Base-by-base conservation (phyloP, 2,113 vertebrate genomes). In the Zosterops japonicus region DNA sequence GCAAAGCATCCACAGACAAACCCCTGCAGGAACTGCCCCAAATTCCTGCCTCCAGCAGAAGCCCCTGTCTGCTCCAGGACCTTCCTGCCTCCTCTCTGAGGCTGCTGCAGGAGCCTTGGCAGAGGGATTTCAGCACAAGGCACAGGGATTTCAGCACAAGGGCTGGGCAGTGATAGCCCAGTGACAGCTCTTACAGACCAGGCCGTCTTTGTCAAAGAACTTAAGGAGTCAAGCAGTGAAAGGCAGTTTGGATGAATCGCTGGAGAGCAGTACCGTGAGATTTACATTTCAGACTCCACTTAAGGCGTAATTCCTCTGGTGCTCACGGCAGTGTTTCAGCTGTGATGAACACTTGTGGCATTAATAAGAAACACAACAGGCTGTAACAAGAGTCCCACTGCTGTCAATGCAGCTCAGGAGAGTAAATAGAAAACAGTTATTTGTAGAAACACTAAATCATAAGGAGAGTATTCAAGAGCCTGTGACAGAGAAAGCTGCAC, bases 371-470 rank as follows among this genome's bases (percentile, higher is more conserved):
- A 91, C 95, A 93, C 56, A 89, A 67, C 83, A 25, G 53, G 39
- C 94, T 75, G 72, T 11, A 94, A 79, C 50, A 39, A 76, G 72
- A 57, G 67, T 87, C 91, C 77, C 79, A 12, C 44, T 85, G 79
- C 94, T 94, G 92, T 90, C 96, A 91, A 1, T 63, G 64, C 57
- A 93, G 86, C 89, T 80, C 80, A 23, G 35, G 47, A 75, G 60
- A 94, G 95, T 61, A 91, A 81, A n/a, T 13, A 95, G 59, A 89
- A 90, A 93, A 80, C 70, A 82, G 95, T 94, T 89, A 86, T 87
- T 94, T 89, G 86, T 72, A 92, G 91, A 71, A 78, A 18, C 85
- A 88, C 82, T 81, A 59, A 91, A 88, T 93, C 84, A 55, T 68
- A 35, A 20, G 8, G 19, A 46, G 57, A 82, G 23, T 6, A 41